phyloP scores from a whole-genome alignment of 2,888 invertebrate species.

The Cantharis lateralis region DNA sequence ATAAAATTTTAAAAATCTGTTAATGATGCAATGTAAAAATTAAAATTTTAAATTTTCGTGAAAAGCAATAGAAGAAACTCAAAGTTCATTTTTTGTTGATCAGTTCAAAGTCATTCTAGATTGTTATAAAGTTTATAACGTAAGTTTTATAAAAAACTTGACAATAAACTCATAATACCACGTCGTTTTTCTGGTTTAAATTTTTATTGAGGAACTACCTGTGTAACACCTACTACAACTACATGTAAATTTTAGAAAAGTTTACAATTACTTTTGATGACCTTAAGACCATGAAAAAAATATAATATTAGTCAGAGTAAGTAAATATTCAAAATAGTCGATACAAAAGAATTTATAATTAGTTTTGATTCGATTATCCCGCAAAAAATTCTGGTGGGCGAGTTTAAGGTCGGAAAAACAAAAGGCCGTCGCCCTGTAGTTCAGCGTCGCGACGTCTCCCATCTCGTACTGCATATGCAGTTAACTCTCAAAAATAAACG shows the following conservation, averaged over 20 bases:
- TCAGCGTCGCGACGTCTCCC: constrained; percentile 23
- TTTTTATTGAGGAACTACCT: neutral
- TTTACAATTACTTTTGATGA: neutral
- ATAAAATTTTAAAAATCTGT: neutral
- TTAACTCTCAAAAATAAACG: constrained; percentile 15
- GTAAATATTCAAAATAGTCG: constrained; percentile 7
- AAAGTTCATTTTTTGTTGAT: neutral
- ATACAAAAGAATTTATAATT: constrained; percentile 24
- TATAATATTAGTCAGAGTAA: constrained; percentile 16
- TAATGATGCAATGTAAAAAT: neutral
- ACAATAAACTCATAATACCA: neutral
- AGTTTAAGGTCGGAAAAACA: constrained; percentile 13
- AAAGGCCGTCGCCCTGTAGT: constrained; percentile 14
- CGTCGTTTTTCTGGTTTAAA: neutral
- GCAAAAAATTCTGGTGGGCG: constrained; percentile 16
- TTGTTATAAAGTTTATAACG: neutral
- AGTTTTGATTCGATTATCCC: constrained; percentile 10
- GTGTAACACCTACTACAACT: neutral
- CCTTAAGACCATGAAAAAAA: constrained; percentile 17
- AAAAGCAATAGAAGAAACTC: neutral
- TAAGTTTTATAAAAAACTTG: neutral
- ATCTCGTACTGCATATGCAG: constrained; percentile 25
- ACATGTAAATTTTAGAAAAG: neutral
- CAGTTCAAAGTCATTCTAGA: neutral
- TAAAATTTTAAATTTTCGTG: neutral